These are phyloP conservation scores for Pseudomyrmex dendroicus DNA, from an alignment of 1,140 invertebrate genomes.

Conservation along the genomic window DNA sequence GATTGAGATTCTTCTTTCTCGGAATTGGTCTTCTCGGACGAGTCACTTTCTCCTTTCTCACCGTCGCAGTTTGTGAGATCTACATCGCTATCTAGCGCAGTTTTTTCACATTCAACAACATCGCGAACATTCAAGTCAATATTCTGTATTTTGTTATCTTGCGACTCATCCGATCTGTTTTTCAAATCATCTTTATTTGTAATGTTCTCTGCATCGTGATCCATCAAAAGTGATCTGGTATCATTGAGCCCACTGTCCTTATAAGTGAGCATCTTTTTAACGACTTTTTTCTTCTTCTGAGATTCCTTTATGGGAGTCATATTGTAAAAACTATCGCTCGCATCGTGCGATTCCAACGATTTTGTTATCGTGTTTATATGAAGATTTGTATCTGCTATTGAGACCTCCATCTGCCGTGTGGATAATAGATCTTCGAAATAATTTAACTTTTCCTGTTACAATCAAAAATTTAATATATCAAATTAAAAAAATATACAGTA, in stretches of 20 bases:
- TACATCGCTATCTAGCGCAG: background rate
- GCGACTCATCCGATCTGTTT: background rate
- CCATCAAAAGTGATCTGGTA: conserved; percentile 67
- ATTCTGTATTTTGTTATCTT: background rate
- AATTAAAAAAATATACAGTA: no score
- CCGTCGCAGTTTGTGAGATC: background rate
- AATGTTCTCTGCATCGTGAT: conserved; percentile 58
- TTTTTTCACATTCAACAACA: conserved; percentile 1
- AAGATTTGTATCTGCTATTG: background rate
- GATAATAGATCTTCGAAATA: background rate
- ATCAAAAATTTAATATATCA: background rate
- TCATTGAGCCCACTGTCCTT: conserved; percentile 69
- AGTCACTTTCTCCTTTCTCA: background rate
- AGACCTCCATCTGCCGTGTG: background rate
- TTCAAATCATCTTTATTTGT: background rate
- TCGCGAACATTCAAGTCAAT: background rate
- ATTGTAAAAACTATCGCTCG: conserved; percentile 5
- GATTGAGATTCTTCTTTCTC: background rate
- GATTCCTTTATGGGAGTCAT: conserved; percentile 64
- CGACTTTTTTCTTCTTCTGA: conserved; percentile 64
- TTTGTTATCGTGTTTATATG: background rate
- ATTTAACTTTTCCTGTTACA: conserved; percentile 25
- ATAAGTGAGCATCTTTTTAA: conserved; percentile 43
- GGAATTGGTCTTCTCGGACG: background rate
- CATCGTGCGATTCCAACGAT: background rate